Conservation (phyloP, 2,888 invertebrate genomes). For the Exephanes ischioxanthus region DNA sequence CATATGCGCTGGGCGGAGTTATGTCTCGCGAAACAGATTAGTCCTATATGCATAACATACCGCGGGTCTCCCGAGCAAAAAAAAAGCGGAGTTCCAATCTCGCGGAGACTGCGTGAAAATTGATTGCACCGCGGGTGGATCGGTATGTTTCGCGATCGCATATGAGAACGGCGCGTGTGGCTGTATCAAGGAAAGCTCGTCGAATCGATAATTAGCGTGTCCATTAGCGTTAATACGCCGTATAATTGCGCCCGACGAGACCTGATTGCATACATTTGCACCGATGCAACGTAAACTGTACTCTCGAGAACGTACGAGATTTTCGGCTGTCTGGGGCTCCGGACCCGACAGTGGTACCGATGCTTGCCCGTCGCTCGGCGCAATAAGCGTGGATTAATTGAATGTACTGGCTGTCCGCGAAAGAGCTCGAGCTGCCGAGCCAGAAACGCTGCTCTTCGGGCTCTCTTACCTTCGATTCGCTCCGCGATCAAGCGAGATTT, state of each 20-base stretch:
- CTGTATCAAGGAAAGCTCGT: slow-evolving; percentile 75
- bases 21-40: slow-evolving; percentile 22
- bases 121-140: slow-evolving; percentile 77
- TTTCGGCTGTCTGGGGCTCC: slow-evolving; percentile 25
- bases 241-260: slow-evolving; percentile 76
- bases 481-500: slow-evolving; percentile 45
- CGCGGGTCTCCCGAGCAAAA: neutral
- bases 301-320: slow-evolving; percentile 39
- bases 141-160: slow-evolving; percentile 45
- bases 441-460: slow-evolving; percentile 6
- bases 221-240: slow-evolving; percentile 81
- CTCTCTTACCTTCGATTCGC: slow-evolving; percentile 54
- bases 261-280: slow-evolving; percentile 11
- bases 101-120: slow-evolving; percentile 73
- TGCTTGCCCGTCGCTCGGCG: slow-evolving; percentile 58
- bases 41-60: neutral
- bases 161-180: slow-evolving; percentile 49
- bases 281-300: slow-evolving; percentile 17
- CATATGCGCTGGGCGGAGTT: slow-evolving; percentile 6
- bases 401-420: slow-evolving; percentile 67
- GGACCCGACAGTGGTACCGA: slow-evolving; percentile 38
- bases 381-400: slow-evolving; percentile 70
- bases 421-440: slow-evolving; percentile 48
- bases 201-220: slow-evolving; percentile 82
- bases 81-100: slow-evolving; percentile 74